Percentiles rank a stretch among this genome's conserved stretches.
Conservation (phyloP, 1,140 invertebrate genomes). For the Pectinophora gossypiella region DNA sequence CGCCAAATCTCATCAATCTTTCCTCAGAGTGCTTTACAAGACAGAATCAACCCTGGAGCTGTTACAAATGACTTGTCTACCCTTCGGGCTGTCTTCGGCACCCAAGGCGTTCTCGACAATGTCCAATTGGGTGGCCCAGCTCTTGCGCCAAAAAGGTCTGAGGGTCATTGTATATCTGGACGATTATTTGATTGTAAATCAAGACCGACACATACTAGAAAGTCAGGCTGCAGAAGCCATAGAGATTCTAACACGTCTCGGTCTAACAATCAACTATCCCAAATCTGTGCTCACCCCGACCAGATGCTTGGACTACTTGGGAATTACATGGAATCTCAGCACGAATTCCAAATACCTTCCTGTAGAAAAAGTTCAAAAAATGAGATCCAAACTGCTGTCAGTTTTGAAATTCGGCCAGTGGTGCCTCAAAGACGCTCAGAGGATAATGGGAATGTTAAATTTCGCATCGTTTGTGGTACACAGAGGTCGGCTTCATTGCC, state of each 20-base stretch:
- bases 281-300: neutral
- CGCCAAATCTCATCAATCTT: neutral
- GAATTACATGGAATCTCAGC: neutral
- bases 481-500: conserved; percentile 3
- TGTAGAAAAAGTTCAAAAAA: neutral
- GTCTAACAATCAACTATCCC: neutral
- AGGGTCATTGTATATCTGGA: neutral
- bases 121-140: neutral
- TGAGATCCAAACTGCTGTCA: neutral
- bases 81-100: too few species aligned
- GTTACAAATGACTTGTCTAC: neutral
- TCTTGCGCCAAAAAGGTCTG: neutral
- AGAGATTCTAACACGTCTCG: neutral
- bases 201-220: neutral
- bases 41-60: neutral
- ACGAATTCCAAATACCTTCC: neutral
- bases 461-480: conserved; percentile 1
- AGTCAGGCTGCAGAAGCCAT: neutral
- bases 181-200: neutral
- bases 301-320: too few species aligned
- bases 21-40: neutral
- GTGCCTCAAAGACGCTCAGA: neutral
- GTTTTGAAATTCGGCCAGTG: neutral
- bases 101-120: neutral
- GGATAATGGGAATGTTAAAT: neutral